Evolutionary conservation across 2,113 vertebrate species (phyloP), one percentile per base, ranked within the genome.

Genomic region (Tragelaphus imberbis): DNA sequence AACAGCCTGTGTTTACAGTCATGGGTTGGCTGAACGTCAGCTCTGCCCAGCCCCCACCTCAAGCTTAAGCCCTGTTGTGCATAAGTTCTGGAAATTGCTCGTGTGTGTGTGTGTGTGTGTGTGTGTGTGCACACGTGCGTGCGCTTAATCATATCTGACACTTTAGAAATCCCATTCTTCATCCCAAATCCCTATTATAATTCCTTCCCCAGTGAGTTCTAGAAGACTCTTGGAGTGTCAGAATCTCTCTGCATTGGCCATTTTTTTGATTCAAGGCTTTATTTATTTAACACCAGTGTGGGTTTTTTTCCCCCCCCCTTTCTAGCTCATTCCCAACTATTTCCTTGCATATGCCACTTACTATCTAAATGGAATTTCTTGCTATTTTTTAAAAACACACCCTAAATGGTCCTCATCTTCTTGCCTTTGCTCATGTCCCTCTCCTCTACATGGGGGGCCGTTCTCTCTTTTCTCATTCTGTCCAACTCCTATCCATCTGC

Each of bases 41-140:
- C 65, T 25, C 75, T 55, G 51, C 86, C 61, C 55, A 21, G 13
- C 8, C 75, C 13, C 71, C 23, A 56, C 63, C 44, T 51, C 40
- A 55, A 63, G 28, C 16, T 79, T 44, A 30, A 56, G 44, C 49
- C 55, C 13, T 58, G 28, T 5, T 51, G 12, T 11, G 10, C n/a
- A 30, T 58, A 33, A 85, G 59, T 36, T 88, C 82, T 90, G 33
- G 58, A 75, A 82, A 49, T 91, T 89, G 59, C 65, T 81, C 28
- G 2, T 9, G 36, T 25, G 36, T 75, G 68, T 40, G 68, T 75
- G 68, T 59, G 25, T 59, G 21, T 23, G 58, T 59, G 25, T 40
- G n/a, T 23, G 65, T 36, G 65, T 19, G 58, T 59, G 4, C 0
- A 4, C 1, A 0, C 0, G 19, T 0, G 6, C 3, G 1, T 2